Percentiles rank a stretch among this genome's conserved stretches.
These are phyloP conservation scores for Catonia carolina DNA, from an alignment of 2,888 invertebrate species.

Conservation along the genomic window DNA sequence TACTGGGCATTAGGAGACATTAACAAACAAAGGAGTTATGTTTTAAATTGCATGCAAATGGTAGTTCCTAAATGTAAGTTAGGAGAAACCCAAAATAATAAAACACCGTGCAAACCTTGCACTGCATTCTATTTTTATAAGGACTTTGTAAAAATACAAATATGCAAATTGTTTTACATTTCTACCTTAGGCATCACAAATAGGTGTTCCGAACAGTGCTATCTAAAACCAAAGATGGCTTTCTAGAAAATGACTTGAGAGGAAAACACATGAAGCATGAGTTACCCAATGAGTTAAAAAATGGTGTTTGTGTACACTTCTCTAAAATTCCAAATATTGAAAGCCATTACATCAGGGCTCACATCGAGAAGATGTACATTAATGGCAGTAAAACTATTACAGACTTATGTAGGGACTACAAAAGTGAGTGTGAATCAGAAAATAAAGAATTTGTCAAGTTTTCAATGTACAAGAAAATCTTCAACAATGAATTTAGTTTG, in stretches of 20 bases:
- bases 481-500: constrained; percentile 24
- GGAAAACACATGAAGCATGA: constrained; percentile 36
- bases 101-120: constrained; percentile 30
- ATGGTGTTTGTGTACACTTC: constrained; percentile 32
- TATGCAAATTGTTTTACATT: constrained; percentile 27
- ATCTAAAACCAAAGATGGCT: constrained; percentile 23
- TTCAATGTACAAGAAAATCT: constrained; percentile 16
- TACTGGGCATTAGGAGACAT: constrained; percentile 30
- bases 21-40: constrained; percentile 30
- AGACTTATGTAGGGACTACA: constrained; percentile 34
- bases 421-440: constrained; percentile 23
- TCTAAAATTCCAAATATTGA: constrained; percentile 35
- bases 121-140: constrained; percentile 33
- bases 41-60: constrained; percentile 24
- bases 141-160: constrained; percentile 27
- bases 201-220: constrained; percentile 30
- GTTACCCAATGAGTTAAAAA: constrained; percentile 29
- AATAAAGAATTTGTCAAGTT: constrained; percentile 24
- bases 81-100: constrained; percentile 13
- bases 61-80: constrained; percentile 33
- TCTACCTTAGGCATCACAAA: constrained; percentile 26
- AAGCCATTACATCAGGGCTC: constrained; percentile 34
- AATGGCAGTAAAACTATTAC: constrained; percentile 35
- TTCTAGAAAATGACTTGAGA: constrained; percentile 32
- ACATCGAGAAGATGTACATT: constrained; percentile 34